Percentiles rank a stretch among this genome's conserved stretches.
Evolutionary conservation across 2,113 vertebrate genomes (phyloP).

Genomic region (Acanthochromis polyacanthus): DNA sequence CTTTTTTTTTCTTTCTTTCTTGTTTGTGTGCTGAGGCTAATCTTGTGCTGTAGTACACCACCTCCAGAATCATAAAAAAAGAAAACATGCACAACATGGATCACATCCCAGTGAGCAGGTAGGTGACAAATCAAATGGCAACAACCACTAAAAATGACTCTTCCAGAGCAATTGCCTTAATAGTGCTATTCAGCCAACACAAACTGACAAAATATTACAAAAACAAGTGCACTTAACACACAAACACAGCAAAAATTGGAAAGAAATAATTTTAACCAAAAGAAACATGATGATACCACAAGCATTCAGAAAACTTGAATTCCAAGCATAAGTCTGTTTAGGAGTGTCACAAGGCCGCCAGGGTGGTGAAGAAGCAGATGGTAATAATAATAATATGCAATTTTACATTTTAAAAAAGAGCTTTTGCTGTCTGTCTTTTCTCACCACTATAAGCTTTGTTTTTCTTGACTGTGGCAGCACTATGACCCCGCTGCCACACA

Average conservation of each 20-base stretch:
- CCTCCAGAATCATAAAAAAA: conserved; percentile 40
- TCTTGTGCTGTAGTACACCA: conserved; percentile 14
- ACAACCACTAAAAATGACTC: background rate
- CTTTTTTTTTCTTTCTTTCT: background rate
- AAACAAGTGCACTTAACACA: background rate
- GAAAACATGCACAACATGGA: conserved; percentile 35
- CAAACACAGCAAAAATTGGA: background rate
- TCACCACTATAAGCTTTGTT: background rate
- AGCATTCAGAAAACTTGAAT: conserved; percentile 2
- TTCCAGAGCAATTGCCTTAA: background rate
- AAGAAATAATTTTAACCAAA: background rate
- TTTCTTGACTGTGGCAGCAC: background rate
- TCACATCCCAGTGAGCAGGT: conserved; percentile 25
- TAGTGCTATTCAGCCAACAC: background rate
- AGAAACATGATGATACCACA: background rate
- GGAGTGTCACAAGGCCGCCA: background rate
- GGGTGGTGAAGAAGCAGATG: conserved; percentile 17
- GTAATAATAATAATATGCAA: background rate
- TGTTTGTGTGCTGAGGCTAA: conserved; percentile 11
- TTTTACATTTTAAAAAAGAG: background rate
- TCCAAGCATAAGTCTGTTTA: background rate
- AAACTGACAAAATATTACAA: background rate
- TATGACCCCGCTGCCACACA: conserved; percentile 6
- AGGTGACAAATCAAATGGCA: conserved; percentile 13
- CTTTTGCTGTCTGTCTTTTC: background rate